Conservation (phyloP, 2,888 invertebrate genomes). For the Epinotia nisella region DNA sequence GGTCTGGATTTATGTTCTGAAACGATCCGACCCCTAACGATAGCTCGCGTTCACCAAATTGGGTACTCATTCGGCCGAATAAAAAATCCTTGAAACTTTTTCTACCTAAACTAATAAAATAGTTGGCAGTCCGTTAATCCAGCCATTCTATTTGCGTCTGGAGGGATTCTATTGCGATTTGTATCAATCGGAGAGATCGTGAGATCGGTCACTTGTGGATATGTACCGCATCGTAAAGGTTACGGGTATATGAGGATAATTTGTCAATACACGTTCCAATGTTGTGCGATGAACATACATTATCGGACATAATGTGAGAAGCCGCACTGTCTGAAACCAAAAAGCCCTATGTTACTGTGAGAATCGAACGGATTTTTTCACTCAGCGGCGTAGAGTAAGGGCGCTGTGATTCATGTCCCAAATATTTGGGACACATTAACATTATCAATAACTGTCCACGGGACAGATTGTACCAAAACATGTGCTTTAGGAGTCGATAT, state of each 20-base stretch:
- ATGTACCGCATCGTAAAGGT: not conserved
- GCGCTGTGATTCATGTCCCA: conserved; percentile 39
- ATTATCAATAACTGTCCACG: conserved; percentile 36
- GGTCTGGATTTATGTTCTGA: not conserved
- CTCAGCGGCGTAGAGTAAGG: not conserved
- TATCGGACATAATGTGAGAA: conserved; percentile 30
- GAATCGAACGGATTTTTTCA: not conserved
- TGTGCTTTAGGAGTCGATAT: conserved; percentile 4
- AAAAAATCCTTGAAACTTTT: conserved; percentile 31
- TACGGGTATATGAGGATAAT: not conserved
- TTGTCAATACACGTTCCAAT: conserved; percentile 8
- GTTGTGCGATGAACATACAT: conserved; percentile 19
- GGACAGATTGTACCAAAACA: conserved; percentile 24
- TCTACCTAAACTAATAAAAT: conserved; percentile 23
- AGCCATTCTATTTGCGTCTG: conserved; percentile 37
- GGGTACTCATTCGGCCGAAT: conserved; percentile 14
- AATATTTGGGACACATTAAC: conserved; percentile 31
- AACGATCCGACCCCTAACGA: conserved; percentile 25
- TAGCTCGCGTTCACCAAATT: conserved; percentile 10
- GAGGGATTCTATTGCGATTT: conserved; percentile 16
- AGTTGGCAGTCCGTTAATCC: conserved; percentile 34
- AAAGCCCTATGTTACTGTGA: not conserved
- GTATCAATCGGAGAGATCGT: conserved; percentile 27
- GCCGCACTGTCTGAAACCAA: conserved; percentile 6
- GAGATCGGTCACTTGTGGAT: conserved; percentile 18